Evolutionary conservation across 2,797 vertebrate genomes (phyloP).

Genomic region (Protonibea diacanthus): DNA sequence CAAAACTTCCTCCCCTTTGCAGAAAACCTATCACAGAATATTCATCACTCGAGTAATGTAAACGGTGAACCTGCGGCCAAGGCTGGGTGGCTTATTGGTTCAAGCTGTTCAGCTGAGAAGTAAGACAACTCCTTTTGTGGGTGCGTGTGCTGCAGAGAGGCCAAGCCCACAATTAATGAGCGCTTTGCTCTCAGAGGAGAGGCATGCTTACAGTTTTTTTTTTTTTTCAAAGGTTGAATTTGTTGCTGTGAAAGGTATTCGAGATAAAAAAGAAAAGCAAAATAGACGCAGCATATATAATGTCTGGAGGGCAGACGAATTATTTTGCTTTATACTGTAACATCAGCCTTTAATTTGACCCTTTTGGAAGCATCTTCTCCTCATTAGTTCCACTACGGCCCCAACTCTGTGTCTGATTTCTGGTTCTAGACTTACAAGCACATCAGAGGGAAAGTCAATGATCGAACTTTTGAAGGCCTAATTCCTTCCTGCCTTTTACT

Average conservation of each 20-base stretch:
- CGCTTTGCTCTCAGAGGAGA: conserved; percentile 29
- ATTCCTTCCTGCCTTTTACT: conserved; percentile 73
- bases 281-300: not conserved
- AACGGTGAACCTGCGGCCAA: conserved; percentile 17
- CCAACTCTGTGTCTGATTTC: conserved; percentile 50
- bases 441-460: conserved; percentile 57
- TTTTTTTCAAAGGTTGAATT: conserved; percentile 28
- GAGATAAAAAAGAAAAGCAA: not conserved
- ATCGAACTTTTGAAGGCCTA: conserved; percentile 71
- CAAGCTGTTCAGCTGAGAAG: conserved; percentile 37
- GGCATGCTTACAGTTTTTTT: conserved; percentile 31
- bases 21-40: conserved; percentile 22
- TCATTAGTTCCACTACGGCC: conserved; percentile 65
- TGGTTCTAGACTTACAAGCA: conserved; percentile 55
- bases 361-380: conserved; percentile 49
- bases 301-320: conserved; percentile 22
- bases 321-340: conserved; percentile 7
- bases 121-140: conserved; percentile 30
- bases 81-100: conserved; percentile 46
- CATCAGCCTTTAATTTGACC: conserved; percentile 47
- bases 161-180: conserved; percentile 57
- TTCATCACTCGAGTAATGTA: conserved; percentile 29
- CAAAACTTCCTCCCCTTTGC: conserved; percentile 23
- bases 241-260: conserved; percentile 32
- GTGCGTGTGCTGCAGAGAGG: conserved; percentile 22